A percentile compares a stretch with the other conserved stretches of the same genome.
These are phyloP conservation scores for Macropodus opercularis DNA, from an alignment of 2,797 vertebrate species.

Conservation along the genomic window DNA sequence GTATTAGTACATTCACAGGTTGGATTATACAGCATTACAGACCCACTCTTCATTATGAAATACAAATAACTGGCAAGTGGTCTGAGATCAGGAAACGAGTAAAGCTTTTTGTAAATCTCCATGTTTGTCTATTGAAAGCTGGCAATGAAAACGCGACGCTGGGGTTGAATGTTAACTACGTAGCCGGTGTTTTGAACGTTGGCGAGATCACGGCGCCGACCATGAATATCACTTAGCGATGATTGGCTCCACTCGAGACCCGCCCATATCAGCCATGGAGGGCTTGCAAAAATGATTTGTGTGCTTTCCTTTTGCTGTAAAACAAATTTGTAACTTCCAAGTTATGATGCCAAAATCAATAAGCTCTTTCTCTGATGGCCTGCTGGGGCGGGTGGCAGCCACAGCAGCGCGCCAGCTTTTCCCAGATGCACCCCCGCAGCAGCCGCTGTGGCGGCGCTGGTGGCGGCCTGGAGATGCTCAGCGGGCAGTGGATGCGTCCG, in stretches of 20 bases:
- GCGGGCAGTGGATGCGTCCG: slow-evolving; percentile 2
- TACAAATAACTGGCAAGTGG: not conserved
- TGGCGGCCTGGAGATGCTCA: slow-evolving; percentile 26
- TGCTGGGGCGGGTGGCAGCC: not conserved
- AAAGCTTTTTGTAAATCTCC: not conserved
- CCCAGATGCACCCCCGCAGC: slow-evolving; percentile 20
- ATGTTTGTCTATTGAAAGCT: not conserved
- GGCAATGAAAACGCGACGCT: not conserved
- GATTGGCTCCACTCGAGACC: not conserved
- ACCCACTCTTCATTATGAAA: not conserved
- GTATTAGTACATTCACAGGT: not conserved
- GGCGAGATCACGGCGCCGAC: too few species aligned
- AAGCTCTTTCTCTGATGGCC: slow-evolving; percentile 5
- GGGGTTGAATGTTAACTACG: not conserved
- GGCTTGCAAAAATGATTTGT: not conserved
- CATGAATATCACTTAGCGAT: not conserved
- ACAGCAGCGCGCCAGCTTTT: slow-evolving; percentile 5
- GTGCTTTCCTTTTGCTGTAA: not conserved
- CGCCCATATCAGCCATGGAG: not conserved
- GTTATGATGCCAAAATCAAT: not conserved
- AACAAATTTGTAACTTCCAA: not conserved
- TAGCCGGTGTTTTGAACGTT: not conserved
- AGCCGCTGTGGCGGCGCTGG: not conserved
- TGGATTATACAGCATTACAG: too few species aligned
- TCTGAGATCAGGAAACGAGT: not conserved